Conservation (phyloP, 64 coral and sea anemone species). For the Astreopora myriophthalma region DNA sequence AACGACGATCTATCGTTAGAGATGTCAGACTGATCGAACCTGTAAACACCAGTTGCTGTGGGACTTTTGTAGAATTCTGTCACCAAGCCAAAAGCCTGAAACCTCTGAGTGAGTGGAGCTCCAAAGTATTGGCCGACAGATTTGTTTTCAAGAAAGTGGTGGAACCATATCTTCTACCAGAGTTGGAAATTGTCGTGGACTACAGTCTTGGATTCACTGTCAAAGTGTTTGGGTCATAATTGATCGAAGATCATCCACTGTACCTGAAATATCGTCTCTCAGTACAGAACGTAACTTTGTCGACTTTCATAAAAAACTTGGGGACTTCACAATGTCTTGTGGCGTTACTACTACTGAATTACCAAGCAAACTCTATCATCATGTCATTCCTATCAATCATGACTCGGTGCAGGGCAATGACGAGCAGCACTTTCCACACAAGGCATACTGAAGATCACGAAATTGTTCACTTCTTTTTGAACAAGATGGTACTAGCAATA, state of each 20-base stretch:
- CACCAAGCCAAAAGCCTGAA: background rate
- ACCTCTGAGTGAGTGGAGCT: conserved; percentile 30
- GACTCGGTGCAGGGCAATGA: conserved; percentile 26
- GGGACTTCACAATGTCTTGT: too few relatives aligned
- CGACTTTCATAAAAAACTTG: too few relatives aligned
- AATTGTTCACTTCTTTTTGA: conserved; percentile 23
- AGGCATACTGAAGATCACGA: conserved; percentile 14
- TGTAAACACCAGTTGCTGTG: too few relatives aligned
- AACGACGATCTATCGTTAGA: too few relatives aligned
- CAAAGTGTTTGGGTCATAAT: conserved; percentile 40
- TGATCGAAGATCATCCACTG: too few relatives aligned
- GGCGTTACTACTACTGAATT: too few relatives aligned
- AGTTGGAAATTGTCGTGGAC: conserved; percentile 14
- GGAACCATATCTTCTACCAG: background rate
- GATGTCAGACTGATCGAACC: too few relatives aligned
- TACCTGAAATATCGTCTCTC: too few relatives aligned
- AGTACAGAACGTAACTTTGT: too few relatives aligned
- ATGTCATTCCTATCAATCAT: conserved; percentile 28
- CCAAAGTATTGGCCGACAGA: conserved; percentile 15
- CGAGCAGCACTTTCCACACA: conserved; percentile 31
- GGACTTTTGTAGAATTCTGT: conserved; percentile 9
- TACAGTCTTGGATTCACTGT: conserved; percentile 32
- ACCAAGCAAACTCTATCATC: background rate
- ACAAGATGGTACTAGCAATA: conserved; percentile 15
- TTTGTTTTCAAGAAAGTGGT: conserved; percentile 36